Percentiles rank a stretch among this genome's conserved stretches.
phyloP scores from a whole-genome alignment of 2,888 invertebrate species.

The Mythimna vitellina region DNA sequence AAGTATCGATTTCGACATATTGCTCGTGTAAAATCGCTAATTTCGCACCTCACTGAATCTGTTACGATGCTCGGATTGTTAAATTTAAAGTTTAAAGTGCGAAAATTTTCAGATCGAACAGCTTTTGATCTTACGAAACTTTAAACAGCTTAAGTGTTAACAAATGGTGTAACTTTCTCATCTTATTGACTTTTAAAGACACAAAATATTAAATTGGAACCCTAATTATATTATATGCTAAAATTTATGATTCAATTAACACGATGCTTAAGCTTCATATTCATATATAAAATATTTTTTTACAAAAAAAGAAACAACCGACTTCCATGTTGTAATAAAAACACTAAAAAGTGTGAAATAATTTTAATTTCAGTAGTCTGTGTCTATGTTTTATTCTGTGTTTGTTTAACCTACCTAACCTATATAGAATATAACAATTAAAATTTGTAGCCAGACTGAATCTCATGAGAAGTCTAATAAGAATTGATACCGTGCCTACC shows the following conservation, averaged over 20 bases:
- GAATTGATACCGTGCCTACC: too few species aligned
- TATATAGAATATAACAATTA: too few species aligned
- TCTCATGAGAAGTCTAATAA: too few species aligned
- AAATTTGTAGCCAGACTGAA: too few species aligned
- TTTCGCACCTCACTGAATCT: slow-evolving; percentile 68
- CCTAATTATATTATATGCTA: neutral
- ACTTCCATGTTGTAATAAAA: neutral
- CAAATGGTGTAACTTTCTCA: slow-evolving; percentile 7
- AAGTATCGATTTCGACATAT: slow-evolving; percentile 68
- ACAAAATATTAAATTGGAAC: neutral
- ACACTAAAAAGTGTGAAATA: neutral
- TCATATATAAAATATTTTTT: neutral
- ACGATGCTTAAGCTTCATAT: neutral
- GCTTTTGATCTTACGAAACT: slow-evolving; percentile 37
- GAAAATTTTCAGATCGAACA: slow-evolving; percentile 36
- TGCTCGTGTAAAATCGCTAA: slow-evolving; percentile 69
- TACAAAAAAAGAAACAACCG: too few species aligned
- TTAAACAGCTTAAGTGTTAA: slow-evolving; percentile 27
- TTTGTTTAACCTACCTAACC: too few species aligned
- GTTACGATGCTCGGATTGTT: slow-evolving; percentile 57
- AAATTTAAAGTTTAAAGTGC: slow-evolving; percentile 48
- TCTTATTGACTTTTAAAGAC: slow-evolving; percentile 1
- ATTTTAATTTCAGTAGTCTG: too few species aligned
- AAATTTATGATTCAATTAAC: slow-evolving; percentile 23
- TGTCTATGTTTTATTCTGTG: too few species aligned